Evolutionary conservation across 2,888 invertebrate species (phyloP), one percentile per base, ranked within the genome.

Genomic region (Phortica okadai): DNA sequence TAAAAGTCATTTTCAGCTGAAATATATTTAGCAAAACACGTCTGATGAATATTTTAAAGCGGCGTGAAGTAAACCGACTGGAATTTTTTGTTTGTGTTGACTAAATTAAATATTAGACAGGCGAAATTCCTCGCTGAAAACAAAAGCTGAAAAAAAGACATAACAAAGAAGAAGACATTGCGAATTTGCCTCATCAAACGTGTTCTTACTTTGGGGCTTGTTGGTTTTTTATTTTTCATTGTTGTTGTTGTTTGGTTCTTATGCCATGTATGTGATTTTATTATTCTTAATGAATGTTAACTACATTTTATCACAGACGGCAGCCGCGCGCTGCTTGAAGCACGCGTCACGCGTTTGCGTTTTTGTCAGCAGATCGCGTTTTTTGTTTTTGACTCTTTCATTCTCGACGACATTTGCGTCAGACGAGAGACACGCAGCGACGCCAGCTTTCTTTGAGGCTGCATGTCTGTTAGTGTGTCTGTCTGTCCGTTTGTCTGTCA

Each of bases 231-330:
- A 2, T 42, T 16, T n/a, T 14, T 6, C 45, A 84, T 21, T 76
- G 25, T 74, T 74, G 16, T 33, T 45, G 62, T 33, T 62, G 21
- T 62, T 76, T 75, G 78, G 76, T 73, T 77, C 79, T 70, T 59
- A 16, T 59, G 50, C 50, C 50, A 14, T 59, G n/a, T 16, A 10
- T 59, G 59, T 84, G 82, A 83, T 81, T 85, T 84, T 88, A 88
- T 83, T 85, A 85, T 86, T 86, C 88, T 87, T 88, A 85, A 85
- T 85, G 87, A 85, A 85, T 85, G 88, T 88, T 88, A 85, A 85
- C 88, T 85, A 85, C 83, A 25, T 86, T 88, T 85, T 88, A 85
- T 88, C 88, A 82, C 82, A 79, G 77, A 74, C 78, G 81, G 77
- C 76, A 76, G 76, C 77, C 75, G 67, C 56, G 76, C 11, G 58